These are phyloP conservation scores for Trichonephila inaurata DNA, from an alignment of 1,140 invertebrate genomes.

Conservation along the genomic window DNA sequence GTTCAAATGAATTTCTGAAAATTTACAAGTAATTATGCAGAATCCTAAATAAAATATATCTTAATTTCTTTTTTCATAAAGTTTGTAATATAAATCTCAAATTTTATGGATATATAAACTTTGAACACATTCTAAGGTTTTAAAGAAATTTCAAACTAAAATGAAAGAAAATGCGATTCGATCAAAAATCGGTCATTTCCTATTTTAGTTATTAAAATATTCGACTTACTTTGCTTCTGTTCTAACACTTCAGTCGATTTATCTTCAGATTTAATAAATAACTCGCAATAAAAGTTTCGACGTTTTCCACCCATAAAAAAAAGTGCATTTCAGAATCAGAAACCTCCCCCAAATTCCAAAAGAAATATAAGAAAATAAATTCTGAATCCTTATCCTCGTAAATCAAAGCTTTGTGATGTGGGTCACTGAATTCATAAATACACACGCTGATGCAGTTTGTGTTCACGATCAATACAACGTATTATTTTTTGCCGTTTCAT, in stretches of 20 bases:
- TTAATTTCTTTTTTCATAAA: no score
- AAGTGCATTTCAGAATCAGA: neutral
- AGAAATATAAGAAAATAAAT: constrained; percentile 48
- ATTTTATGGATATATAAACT: no score
- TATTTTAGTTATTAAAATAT: neutral
- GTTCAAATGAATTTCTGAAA: no score
- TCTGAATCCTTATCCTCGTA: neutral
- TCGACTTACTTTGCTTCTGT: neutral
- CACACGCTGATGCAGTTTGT: constrained; percentile 24
- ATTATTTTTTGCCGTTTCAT: neutral
- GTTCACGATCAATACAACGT: constrained; percentile 2
- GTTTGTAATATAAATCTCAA: no score
- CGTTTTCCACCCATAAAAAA: neutral
- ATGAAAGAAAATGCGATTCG: no score
- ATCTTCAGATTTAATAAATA: constrained; percentile 29
- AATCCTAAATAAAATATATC: no score
- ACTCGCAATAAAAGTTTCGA: neutral
- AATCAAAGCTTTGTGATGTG: constrained; percentile 53
- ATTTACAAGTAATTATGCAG: no score
- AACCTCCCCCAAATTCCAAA: constrained; percentile 1
- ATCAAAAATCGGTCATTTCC: no score
- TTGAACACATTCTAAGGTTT: no score
- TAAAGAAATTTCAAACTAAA: no score
- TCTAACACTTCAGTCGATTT: neutral
- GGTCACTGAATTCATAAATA: constrained; percentile 55